A percentile compares a stretch with the other conserved stretches of the same genome.
These are phyloP conservation scores for Cololabis saira DNA, from an alignment of 2,113 vertebrate species.

Conservation along the genomic window DNA sequence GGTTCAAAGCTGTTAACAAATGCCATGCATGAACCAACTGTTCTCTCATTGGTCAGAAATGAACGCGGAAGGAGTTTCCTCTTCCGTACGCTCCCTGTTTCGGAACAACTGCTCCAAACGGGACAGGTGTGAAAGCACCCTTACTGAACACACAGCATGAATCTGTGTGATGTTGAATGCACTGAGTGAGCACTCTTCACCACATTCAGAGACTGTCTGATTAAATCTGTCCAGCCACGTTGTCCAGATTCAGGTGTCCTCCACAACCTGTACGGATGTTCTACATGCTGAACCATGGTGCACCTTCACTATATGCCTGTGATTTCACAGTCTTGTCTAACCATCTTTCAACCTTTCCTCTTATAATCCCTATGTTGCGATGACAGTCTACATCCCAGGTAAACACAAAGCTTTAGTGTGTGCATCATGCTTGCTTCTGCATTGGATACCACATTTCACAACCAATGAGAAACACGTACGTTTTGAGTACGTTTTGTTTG, in stretches of 20 bases:
- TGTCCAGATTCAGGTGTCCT: background rate
- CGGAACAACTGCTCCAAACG: too few relatives aligned
- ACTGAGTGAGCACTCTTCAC: too few relatives aligned
- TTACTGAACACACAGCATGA: slow-evolving; percentile 10
- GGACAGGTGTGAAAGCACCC: too few relatives aligned
- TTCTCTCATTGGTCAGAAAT: too few relatives aligned
- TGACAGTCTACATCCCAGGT: slow-evolving; percentile 88
- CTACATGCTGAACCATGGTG: too few relatives aligned
- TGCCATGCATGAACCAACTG: too few relatives aligned
- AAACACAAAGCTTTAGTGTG: slow-evolving; percentile 69
- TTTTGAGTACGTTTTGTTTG: background rate
- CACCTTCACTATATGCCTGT: too few relatives aligned
- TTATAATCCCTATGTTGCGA: slow-evolving; percentile 72
- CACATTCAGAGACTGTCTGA: background rate
- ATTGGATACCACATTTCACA: slow-evolving; percentile 4
- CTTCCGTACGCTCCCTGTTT: too few relatives aligned
- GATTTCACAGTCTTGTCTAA: slow-evolving; percentile 15
- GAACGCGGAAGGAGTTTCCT: too few relatives aligned
- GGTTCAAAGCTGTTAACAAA: too few relatives aligned
- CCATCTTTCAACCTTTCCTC: slow-evolving; percentile 66
- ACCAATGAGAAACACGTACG: background rate
- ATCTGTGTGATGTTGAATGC: background rate
- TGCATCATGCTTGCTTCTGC: slow-evolving; percentile 60
- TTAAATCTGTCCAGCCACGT: background rate
- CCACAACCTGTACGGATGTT: background rate